A percentile compares a stretch with the other conserved stretches of the same genome.
phyloP scores from a whole-genome alignment of 2,888 invertebrate species.

The Meandrusa payeni region DNA sequence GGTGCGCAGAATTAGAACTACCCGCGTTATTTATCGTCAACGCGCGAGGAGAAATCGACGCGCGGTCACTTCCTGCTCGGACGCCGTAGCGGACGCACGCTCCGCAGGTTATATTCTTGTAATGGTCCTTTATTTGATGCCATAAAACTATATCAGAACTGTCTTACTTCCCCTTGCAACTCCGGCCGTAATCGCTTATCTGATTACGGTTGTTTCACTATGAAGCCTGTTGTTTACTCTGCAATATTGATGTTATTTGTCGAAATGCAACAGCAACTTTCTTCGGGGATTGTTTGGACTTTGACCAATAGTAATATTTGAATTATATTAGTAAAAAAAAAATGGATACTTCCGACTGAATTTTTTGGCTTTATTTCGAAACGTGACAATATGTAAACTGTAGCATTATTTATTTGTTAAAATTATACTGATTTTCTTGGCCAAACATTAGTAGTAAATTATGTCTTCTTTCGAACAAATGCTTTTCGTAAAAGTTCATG shows the following conservation, averaged over 20 bases:
- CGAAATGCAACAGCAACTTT: conserved; percentile 12
- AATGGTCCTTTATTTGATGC: conserved; percentile 59
- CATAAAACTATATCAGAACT: conserved; percentile 53
- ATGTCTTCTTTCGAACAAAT: too few relatives aligned
- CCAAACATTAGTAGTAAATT: too few relatives aligned
- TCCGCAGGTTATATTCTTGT: conserved; percentile 43
- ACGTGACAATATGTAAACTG: too few relatives aligned
- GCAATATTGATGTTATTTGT: conserved; percentile 12
- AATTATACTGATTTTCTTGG: too few relatives aligned
- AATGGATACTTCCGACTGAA: too few relatives aligned
- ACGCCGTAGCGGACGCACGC: conserved; percentile 48
- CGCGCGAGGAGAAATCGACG: conserved; percentile 39
- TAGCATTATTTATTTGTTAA: too few relatives aligned
- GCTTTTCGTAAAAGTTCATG: too few relatives aligned
- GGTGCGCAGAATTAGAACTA: conserved; percentile 70
- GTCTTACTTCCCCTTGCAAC: conserved; percentile 29
- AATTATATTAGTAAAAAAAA: too few relatives aligned
- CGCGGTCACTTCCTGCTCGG: conserved; percentile 61
- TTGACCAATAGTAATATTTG: neutral
- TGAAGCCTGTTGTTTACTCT: conserved; percentile 22
- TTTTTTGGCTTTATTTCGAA: too few relatives aligned
- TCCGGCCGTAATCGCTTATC: conserved; percentile 38
- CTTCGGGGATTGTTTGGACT: neutral
- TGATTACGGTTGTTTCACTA: conserved; percentile 32
- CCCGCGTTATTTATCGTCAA: conserved; percentile 67